phyloP scores from a whole-genome alignment of 30 jellyfish, hydroid and myxozoan genomes.

The Mastigias papua region DNA sequence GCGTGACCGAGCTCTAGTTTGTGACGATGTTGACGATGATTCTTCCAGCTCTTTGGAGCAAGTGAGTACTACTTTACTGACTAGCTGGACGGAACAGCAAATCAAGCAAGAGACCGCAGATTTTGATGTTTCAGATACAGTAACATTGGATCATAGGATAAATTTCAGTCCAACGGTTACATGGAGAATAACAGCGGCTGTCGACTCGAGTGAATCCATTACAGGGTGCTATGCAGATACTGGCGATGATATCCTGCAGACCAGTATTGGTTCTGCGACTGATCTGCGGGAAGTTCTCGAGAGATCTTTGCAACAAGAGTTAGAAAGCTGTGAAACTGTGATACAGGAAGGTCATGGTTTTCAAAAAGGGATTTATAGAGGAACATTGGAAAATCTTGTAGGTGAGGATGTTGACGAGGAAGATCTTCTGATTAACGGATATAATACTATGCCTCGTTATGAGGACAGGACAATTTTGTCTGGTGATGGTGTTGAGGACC shows the following conservation, averaged over 20 bases:
- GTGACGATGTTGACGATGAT: conserved; percentile 9
- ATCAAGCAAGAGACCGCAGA: neutral
- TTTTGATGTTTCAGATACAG: conserved; percentile 15
- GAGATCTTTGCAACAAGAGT: conserved; percentile 7
- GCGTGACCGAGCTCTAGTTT: neutral
- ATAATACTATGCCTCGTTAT: neutral
- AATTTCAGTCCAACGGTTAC: conserved; percentile 59
- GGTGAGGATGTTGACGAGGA: too few species aligned
- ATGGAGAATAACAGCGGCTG: conserved; percentile 27
- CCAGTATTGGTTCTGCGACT: conserved; percentile 66
- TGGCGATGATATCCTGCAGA: conserved; percentile 41
- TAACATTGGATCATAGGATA: neutral
- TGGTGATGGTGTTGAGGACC: neutral
- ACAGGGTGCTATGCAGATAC: neutral
- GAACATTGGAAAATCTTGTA: neutral
- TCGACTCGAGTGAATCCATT: neutral
- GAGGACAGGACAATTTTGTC: neutral
- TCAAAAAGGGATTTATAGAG: neutral
- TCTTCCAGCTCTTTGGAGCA: conserved; percentile 24
- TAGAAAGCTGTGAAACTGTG: neutral
- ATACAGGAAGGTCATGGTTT: neutral
- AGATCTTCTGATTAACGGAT: too few species aligned
- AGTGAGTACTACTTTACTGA: conserved; percentile 38
- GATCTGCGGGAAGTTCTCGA: conserved; percentile 57
- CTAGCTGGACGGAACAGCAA: conserved; percentile 73